Conservation (phyloP, 2,888 invertebrate species). For the Pemphredon lugubris region DNA sequence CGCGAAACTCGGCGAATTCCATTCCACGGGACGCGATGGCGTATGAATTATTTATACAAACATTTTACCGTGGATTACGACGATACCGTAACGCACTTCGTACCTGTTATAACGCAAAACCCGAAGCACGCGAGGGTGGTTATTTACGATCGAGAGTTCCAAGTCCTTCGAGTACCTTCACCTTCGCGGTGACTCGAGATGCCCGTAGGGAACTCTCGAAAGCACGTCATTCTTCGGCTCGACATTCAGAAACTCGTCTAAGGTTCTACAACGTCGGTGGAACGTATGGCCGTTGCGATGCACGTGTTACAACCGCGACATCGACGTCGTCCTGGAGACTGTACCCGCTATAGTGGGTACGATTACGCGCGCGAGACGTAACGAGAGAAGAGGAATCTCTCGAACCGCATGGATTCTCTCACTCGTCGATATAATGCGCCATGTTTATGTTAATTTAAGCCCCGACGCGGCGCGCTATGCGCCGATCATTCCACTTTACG, state of each 20-base stretch:
- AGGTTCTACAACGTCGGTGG: not conserved
- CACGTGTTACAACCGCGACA: slow-evolving; percentile 33
- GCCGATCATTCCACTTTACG: not conserved
- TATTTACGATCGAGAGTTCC: slow-evolving; percentile 49
- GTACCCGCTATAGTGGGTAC: too few species aligned
- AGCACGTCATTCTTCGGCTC: slow-evolving; percentile 34
- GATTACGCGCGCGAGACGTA: slow-evolving; percentile 20
- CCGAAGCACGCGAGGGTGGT: slow-evolving; percentile 45
- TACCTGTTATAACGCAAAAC: slow-evolving; percentile 38
- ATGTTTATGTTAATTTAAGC: slow-evolving; percentile 40
- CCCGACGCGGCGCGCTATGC: not conserved
- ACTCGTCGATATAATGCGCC: slow-evolving; percentile 26
- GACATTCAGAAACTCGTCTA: slow-evolving; percentile 37
- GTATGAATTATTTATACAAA: slow-evolving; percentile 43
- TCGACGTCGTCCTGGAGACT: slow-evolving; percentile 7
- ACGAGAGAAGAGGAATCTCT: slow-evolving; percentile 33
- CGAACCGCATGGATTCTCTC: slow-evolving; percentile 7
- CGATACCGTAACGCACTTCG: slow-evolving; percentile 22
- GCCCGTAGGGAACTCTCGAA: slow-evolving; percentile 34
- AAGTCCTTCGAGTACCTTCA: slow-evolving; percentile 15
- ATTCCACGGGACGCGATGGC: too few species aligned
- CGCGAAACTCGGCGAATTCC: too few species aligned
- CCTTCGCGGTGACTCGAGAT: slow-evolving; percentile 4
- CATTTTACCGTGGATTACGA: slow-evolving; percentile 42
- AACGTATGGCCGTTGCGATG: slow-evolving; percentile 4